Percentiles rank a stretch among this genome's conserved stretches.
phyloP scores from a whole-genome alignment of 2,888 invertebrate species.

The Trissolcus brochymenae region DNA sequence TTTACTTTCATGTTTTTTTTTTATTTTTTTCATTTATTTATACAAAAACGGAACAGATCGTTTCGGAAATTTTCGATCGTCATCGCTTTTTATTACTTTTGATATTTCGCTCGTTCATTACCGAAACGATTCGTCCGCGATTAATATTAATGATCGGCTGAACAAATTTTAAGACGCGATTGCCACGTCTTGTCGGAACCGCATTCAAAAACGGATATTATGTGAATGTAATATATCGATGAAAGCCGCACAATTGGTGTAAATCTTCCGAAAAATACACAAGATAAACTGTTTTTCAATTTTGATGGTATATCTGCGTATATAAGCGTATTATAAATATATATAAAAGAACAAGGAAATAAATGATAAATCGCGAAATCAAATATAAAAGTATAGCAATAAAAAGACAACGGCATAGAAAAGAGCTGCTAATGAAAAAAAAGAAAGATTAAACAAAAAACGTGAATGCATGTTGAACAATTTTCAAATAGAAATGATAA shows the following conservation, averaged over 20 bases:
- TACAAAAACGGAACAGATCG: constrained; percentile 7
- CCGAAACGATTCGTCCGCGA: constrained; percentile 29
- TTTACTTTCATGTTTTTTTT: not conserved
- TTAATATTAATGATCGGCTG: not conserved
- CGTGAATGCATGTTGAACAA: constrained; percentile 34
- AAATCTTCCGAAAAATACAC: not conserved
- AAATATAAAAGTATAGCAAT: constrained; percentile 64
- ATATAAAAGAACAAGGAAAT: constrained; percentile 15
- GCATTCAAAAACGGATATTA: not conserved
- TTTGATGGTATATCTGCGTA: constrained; percentile 60
- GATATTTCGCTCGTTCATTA: constrained; percentile 43
- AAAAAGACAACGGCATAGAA: constrained; percentile 57
- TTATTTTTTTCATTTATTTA: not conserved
- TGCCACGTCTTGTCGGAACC: not conserved
- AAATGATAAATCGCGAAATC: constrained; percentile 58
- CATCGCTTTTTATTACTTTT: constrained; percentile 54
- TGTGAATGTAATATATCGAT: not conserved
- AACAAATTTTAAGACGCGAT: not conserved
- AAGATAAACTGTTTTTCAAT: constrained; percentile 46
- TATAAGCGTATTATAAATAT: constrained; percentile 55
- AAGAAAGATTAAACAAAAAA: constrained; percentile 43
- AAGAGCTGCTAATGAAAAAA: constrained; percentile 51
- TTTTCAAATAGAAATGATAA: constrained; percentile 21
- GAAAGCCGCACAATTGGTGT: constrained; percentile 33
- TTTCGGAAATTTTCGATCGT: constrained; percentile 28